These are phyloP conservation scores for Catagonus wagneri DNA, from an alignment of 2,113 vertebrate species.

Conservation along the genomic window DNA sequence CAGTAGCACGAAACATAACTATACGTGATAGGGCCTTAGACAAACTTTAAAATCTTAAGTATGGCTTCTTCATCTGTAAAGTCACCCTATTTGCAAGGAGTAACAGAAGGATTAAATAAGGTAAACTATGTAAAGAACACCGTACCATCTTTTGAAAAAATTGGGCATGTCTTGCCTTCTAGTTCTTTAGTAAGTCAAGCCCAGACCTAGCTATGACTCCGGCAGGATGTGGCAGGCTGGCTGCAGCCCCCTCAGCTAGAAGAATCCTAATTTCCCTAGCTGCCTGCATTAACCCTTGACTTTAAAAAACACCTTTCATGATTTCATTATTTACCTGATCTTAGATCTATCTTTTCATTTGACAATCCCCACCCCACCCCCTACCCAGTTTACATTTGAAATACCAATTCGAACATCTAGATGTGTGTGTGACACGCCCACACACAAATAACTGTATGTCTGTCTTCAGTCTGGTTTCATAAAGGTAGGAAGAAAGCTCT, in stretches of 20 bases:
- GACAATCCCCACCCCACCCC: background rate
- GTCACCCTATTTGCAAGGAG: background rate
- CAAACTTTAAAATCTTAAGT: background rate
- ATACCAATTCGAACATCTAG: background rate
- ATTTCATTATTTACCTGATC: conserved; percentile 16
- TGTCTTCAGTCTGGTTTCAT: background rate
- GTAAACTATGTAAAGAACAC: background rate
- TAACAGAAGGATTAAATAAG: conserved; percentile 6
- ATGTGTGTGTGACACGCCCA: background rate
- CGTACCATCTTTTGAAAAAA: background rate
- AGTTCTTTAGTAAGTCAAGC: background rate
- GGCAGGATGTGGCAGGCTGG: background rate
- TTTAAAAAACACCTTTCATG: background rate
- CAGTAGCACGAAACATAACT: background rate
- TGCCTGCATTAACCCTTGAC: background rate
- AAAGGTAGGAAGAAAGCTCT: background rate
- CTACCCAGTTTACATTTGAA: background rate
- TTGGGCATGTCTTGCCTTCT: background rate
- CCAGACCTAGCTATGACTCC: background rate
- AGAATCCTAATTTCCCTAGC: background rate
- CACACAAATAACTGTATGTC: too few relatives aligned
- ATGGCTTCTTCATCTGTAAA: background rate
- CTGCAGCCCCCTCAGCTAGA: background rate
- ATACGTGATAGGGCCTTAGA: background rate
- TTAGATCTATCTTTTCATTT: background rate